These are phyloP conservation scores for Triops cancriformis DNA, from an alignment of 1,140 invertebrate species.

Conservation along the genomic window DNA sequence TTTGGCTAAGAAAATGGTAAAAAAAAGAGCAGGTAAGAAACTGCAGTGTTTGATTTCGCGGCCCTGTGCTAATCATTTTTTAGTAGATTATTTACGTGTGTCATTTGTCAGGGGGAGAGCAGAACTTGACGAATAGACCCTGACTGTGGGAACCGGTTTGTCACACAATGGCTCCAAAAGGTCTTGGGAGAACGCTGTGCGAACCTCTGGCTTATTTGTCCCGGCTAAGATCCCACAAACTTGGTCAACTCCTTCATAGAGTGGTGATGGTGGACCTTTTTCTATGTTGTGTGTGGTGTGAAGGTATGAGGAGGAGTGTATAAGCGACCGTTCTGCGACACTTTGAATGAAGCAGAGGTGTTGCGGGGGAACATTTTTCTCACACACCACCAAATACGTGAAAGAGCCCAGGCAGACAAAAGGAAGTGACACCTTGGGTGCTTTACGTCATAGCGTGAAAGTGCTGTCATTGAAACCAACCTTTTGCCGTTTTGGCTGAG, in stretches of 20 bases:
- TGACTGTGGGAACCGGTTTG: constrained; percentile 3
- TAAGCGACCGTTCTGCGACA: neutral
- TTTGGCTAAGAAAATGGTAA: neutral
- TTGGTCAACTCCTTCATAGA: neutral
- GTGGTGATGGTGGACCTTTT: neutral
- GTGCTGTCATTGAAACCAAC: neutral
- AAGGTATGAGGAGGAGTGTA: neutral
- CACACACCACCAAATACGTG: neutral
- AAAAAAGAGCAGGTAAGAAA: neutral
- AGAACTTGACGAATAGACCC: neutral
- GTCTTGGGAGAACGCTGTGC: neutral
- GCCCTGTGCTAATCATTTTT: neutral
- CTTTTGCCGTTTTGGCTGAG: neutral
- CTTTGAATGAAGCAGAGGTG: neutral
- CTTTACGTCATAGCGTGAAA: constrained; percentile 13
- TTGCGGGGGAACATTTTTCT: neutral
- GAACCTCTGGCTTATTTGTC: neutral
- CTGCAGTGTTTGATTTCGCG: neutral
- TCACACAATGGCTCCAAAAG: constrained; percentile 3
- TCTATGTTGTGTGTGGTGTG: neutral
- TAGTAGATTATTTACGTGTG: constrained; percentile 11
- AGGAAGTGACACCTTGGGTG: constrained; percentile 12
- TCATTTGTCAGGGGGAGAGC: neutral
- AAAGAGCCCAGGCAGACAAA: neutral
- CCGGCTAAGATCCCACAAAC: neutral